A percentile compares a stretch with the other conserved stretches of the same genome.
Conservation (phyloP, 2,888 invertebrate species). For the Cyclophora punctaria region DNA sequence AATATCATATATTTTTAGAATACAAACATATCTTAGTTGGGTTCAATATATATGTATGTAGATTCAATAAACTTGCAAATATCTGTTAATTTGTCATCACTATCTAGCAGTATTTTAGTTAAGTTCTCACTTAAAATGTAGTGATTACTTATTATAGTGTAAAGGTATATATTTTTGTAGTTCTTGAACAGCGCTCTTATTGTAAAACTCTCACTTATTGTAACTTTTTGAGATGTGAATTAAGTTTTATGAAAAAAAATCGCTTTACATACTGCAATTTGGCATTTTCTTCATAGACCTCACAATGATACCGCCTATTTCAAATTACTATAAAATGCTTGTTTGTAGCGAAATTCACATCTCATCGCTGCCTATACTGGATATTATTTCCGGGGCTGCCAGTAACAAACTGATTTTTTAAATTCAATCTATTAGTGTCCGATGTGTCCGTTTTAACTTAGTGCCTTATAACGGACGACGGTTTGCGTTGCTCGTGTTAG, state of each 20-base stretch:
- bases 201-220: too few species aligned
- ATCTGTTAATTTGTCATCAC: neutral
- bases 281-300: slow-evolving; percentile 5
- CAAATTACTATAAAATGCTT: too few species aligned
- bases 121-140: slow-evolving; percentile 6
- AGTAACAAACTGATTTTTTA: slow-evolving; percentile 2
- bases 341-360: too few species aligned
- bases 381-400: slow-evolving; percentile 4
- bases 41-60: slow-evolving; percentile 25
- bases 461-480: slow-evolving; percentile 66
- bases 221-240: too few species aligned
- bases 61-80: slow-evolving; percentile 7
- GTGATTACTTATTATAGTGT: slow-evolving; percentile 6
- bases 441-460: slow-evolving; percentile 58
- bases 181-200: too few species aligned
- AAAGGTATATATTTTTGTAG: too few species aligned
- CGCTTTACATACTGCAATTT: too few species aligned
- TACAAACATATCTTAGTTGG: slow-evolving; percentile 48
- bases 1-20: slow-evolving; percentile 42
- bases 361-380: slow-evolving; percentile 5
- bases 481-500: slow-evolving; percentile 61
- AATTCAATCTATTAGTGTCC: slow-evolving; percentile 32
- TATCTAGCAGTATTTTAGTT: slow-evolving; percentile 3
- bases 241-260: too few species aligned
- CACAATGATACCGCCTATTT: slow-evolving; percentile 30